Conservation (phyloP, 2,113 vertebrate species). For the Trochalopteron elliotii region DNA sequence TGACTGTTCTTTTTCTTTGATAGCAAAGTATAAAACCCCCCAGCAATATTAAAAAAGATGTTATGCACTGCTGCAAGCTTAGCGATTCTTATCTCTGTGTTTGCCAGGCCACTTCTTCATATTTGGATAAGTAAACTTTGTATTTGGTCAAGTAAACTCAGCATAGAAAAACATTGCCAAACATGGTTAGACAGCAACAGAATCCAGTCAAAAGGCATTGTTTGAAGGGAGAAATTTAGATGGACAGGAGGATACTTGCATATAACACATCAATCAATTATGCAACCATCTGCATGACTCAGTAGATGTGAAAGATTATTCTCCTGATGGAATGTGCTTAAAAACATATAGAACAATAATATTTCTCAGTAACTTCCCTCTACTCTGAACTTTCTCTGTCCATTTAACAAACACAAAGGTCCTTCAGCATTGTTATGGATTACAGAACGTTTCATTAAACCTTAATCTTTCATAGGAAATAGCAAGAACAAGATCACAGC, state of each 20-base stretch:
- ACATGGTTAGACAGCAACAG: slow-evolving; percentile 1
- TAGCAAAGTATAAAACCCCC: not conserved
- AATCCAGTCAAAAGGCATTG: not conserved
- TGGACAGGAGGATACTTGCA: not conserved
- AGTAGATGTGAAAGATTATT: not conserved
- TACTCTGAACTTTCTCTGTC: not conserved
- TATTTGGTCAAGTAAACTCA: slow-evolving; percentile 17
- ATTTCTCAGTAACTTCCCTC: not conserved
- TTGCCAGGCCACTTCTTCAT: not conserved
- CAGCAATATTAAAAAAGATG: not conserved
- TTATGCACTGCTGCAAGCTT: not conserved
- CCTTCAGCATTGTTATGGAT: not conserved
- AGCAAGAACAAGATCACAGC: not conserved
- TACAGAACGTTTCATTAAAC: not conserved
- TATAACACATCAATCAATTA: not conserved
- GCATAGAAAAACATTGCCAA: slow-evolving; percentile 20
- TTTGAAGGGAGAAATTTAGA: not conserved
- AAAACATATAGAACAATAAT: not conserved
- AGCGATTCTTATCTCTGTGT: not conserved
- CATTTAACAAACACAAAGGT: not conserved
- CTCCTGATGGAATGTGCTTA: not conserved
- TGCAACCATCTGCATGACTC: not conserved
- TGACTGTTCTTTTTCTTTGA: not conserved
- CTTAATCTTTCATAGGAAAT: not conserved
- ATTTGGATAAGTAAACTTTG: not conserved